Conservation (phyloP, 2,797 vertebrate species). For the Mionectes olivaceus region DNA sequence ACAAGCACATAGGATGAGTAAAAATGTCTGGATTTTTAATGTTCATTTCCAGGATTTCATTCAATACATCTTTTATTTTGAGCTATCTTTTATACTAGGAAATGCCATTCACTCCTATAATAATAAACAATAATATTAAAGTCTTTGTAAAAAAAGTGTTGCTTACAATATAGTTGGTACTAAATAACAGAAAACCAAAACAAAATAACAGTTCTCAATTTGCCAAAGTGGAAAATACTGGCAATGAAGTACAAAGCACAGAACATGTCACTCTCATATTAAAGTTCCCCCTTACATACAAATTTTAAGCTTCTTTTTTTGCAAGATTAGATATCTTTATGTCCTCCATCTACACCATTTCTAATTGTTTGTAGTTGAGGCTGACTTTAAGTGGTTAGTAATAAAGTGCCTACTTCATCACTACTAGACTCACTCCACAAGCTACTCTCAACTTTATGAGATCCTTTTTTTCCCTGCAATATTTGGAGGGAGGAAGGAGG, state of each 20-base stretch:
- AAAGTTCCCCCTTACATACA: neutral
- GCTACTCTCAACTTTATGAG: neutral
- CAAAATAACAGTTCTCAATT: neutral
- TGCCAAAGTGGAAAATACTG: neutral
- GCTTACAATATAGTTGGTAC: neutral
- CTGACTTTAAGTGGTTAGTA: neutral
- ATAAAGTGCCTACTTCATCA: neutral
- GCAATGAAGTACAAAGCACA: neutral
- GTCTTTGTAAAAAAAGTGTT: neutral
- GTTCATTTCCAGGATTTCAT: neutral
- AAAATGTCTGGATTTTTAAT: neutral
- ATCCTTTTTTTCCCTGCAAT: neutral
- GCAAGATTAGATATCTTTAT: neutral
- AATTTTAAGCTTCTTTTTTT: neutral
- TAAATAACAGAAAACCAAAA: neutral
- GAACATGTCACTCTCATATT: neutral
- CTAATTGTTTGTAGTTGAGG: conserved; percentile 19
- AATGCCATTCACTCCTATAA: neutral
- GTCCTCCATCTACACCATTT: neutral
- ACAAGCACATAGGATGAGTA: neutral
- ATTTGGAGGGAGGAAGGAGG: neutral
- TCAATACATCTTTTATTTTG: neutral
- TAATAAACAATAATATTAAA: neutral
- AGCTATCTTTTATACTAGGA: neutral
- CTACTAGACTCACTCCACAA: neutral